These are phyloP conservation scores for Tetragnatha montana DNA, from an alignment of 2,888 invertebrate genomes.

Conservation along the genomic window DNA sequence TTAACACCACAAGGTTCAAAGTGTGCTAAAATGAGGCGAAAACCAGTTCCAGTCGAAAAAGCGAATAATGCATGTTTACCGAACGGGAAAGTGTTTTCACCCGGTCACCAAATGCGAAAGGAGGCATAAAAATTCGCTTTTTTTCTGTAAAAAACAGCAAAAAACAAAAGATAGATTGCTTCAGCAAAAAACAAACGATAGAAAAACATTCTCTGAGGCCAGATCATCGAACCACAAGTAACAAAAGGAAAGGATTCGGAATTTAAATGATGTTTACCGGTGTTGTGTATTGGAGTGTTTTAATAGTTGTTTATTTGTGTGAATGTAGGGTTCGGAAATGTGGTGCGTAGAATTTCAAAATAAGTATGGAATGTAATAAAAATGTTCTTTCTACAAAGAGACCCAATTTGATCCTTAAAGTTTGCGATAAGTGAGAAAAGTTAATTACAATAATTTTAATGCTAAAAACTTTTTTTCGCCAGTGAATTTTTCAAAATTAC, in stretches of 20 bases:
- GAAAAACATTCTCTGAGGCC: background rate
- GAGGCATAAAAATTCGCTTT: background rate
- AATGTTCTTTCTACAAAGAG: too few relatives aligned
- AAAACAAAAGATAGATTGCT: background rate
- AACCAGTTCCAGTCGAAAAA: background rate
- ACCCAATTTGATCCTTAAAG: too few relatives aligned
- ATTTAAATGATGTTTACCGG: background rate
- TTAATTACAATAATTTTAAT: too few relatives aligned
- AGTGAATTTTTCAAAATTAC: too few relatives aligned
- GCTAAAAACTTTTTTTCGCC: too few relatives aligned
- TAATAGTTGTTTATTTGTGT: background rate
- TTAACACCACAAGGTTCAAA: too few relatives aligned
- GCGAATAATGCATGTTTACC: background rate
- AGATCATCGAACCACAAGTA: background rate
- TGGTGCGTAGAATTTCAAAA: too few relatives aligned
- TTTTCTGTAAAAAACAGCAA: background rate
- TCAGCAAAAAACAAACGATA: background rate
- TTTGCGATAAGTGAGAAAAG: too few relatives aligned
- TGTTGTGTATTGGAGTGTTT: background rate
- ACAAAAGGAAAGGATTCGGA: background rate
- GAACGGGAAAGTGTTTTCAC: background rate
- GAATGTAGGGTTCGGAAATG: background rate
- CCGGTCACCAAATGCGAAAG: background rate
- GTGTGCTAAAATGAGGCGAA: background rate
- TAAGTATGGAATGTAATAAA: too few relatives aligned